Conservation (phyloP, 2,797 vertebrate species). For the Ficedula albicollis region DNA sequence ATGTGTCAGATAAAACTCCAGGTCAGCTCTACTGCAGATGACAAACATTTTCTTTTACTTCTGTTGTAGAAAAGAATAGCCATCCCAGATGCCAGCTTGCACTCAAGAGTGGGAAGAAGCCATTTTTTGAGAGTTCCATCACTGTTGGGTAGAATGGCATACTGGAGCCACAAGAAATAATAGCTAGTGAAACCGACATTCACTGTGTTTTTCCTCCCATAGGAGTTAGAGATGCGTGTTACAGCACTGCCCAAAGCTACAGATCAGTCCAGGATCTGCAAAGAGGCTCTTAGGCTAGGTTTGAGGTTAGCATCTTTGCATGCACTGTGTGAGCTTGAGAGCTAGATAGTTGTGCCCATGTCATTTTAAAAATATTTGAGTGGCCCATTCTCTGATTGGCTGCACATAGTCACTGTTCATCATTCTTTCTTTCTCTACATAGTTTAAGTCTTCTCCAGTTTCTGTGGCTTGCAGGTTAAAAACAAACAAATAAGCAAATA, state of each 20-base stretch:
- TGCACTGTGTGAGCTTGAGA: not conserved
- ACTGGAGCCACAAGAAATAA: not conserved
- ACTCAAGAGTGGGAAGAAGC: not conserved
- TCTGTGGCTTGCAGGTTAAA: not conserved
- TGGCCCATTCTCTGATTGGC: not conserved
- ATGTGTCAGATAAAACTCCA: not conserved
- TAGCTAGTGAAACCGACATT: not conserved
- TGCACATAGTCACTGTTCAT: not conserved
- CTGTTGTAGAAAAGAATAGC: not conserved
- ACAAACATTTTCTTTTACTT: not conserved
- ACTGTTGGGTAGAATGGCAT: not conserved
- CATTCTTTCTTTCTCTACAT: not conserved
- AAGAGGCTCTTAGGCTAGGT: not conserved
- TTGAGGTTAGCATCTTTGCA: not conserved
- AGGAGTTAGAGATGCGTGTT: not conserved
- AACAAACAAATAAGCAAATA: rapidly evolving
- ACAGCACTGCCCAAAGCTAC: not conserved
- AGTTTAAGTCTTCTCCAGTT: not conserved
- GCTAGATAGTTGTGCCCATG: not conserved
- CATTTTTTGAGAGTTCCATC: not conserved
- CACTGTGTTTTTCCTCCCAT: not conserved
- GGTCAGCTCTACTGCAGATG: not conserved
- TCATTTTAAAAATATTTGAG: not conserved
- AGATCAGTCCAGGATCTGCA: not conserved
- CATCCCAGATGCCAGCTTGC: not conserved